These are phyloP conservation scores for Nettapus auritus DNA, from an alignment of 2,113 vertebrate species.

Conservation along the genomic window DNA sequence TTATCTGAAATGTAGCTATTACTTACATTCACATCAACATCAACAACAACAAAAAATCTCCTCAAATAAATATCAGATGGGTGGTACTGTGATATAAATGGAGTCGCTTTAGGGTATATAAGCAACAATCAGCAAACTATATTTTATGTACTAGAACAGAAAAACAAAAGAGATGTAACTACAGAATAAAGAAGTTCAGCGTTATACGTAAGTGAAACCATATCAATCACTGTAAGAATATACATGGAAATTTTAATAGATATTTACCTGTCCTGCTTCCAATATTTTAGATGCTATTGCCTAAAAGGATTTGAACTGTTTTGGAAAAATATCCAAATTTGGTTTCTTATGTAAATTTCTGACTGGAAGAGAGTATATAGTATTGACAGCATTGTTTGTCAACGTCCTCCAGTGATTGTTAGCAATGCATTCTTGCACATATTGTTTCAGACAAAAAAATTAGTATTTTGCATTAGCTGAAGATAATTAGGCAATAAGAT, in stretches of 20 bases:
- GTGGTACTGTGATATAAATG: background rate
- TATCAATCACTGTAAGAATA: background rate
- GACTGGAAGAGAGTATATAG: constrained; percentile 53
- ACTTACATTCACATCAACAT: background rate
- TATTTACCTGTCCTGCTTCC: constrained; percentile 5
- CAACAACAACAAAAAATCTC: background rate
- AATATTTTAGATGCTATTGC: background rate
- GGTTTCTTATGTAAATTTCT: constrained; percentile 54
- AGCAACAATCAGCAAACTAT: background rate
- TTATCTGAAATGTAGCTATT: background rate
- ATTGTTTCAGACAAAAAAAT: constrained; percentile 84
- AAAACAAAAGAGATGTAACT: background rate
- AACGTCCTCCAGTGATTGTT: constrained; percentile 77
- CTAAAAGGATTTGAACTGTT: constrained; percentile 18
- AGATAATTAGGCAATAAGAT: constrained; percentile 86
- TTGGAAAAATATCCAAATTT: constrained; percentile 32
- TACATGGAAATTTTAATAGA: background rate
- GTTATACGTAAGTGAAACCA: background rate
- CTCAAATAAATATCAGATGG: background rate
- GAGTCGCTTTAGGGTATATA: background rate
- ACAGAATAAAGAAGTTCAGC: background rate
- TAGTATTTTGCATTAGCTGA: constrained; percentile 84
- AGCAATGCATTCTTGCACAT: constrained; percentile 77
- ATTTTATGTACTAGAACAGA: background rate
- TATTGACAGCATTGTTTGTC: constrained; percentile 72